Conservation (phyloP, 2,797 vertebrate species). For the Pangasius macronema region DNA sequence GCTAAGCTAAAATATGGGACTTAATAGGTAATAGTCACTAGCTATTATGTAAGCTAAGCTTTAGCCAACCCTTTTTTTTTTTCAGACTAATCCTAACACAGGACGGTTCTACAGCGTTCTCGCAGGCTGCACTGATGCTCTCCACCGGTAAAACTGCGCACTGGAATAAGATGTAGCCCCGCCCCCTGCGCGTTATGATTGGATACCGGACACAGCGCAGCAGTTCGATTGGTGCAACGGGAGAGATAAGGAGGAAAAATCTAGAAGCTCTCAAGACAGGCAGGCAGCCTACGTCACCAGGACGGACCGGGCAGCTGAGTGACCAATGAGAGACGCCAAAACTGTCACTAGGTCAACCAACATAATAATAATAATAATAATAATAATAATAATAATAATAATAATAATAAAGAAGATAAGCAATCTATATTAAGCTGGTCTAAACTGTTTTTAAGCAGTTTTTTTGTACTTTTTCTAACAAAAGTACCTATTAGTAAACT, state of each 20-base stretch:
- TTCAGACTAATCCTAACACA: constrained; percentile 68
- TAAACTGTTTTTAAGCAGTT: too few species aligned
- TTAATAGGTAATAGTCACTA: constrained; percentile 55
- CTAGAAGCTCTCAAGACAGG: constrained; percentile 68
- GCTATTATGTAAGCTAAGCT: constrained; percentile 72
- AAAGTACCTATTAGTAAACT: too few species aligned
- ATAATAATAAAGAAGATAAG: not conserved
- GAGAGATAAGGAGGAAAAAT: constrained; percentile 71
- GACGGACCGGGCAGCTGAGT: constrained; percentile 35
- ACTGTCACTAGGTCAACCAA: constrained; percentile 9
- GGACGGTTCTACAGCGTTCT: constrained; percentile 70
- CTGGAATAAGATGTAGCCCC: constrained; percentile 56
- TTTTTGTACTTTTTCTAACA: not conserved
- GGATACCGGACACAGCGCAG: constrained; percentile 48
- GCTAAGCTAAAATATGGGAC: constrained; percentile 35
- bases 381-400: not conserved
- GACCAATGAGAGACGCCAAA: constrained; percentile 29
- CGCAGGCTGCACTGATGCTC: constrained; percentile 59
- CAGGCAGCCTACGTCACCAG: constrained; percentile 51
- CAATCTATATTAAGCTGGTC: not conserved
- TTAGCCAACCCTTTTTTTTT: constrained; percentile 65
- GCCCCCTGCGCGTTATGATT: constrained; percentile 62
- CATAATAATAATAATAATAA: not conserved
- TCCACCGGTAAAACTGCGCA: constrained; percentile 64
- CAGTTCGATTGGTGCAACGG: constrained; percentile 63